A percentile compares a stretch with the other conserved stretches of the same genome.
Evolutionary conservation across 2,888 invertebrate genomes (phyloP).

Genomic region (Amitus sp.): DNA sequence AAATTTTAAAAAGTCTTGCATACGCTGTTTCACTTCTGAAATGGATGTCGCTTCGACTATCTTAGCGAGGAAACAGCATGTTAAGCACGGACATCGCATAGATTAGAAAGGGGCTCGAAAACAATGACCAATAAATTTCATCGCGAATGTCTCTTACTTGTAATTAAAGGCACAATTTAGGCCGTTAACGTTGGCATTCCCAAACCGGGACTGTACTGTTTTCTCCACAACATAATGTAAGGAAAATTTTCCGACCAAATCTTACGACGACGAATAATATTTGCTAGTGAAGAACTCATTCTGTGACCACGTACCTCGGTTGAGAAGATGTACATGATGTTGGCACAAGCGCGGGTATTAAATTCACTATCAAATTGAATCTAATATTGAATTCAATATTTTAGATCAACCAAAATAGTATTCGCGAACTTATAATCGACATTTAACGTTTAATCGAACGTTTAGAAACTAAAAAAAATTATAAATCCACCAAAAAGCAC

Average conservation of each 20-base stretch:
- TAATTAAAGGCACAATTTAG: conserved; percentile 63
- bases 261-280: conserved; percentile 12
- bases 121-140: conserved; percentile 61
- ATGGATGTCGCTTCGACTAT: conserved; percentile 24
- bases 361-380: no score
- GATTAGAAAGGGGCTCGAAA: conserved; percentile 56
- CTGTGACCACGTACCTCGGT: background rate
- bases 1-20: conserved; percentile 9
- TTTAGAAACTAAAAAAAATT: no score
- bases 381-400: no score
- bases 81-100: conserved; percentile 53
- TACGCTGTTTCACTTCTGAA: conserved; percentile 20
- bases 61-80: conserved; percentile 40
- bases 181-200: conserved; percentile 58
- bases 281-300: background rate
- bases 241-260: conserved; percentile 30
- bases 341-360: no score
- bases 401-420: no score
- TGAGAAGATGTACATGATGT: background rate
- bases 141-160: conserved; percentile 61
- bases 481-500: no score
- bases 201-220: conserved; percentile 46
- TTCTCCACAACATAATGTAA: conserved; percentile 29
- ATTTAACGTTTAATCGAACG: no score
- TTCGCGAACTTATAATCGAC: no score